Base-by-base conservation (phyloP, 2,113 vertebrate genomes). In the Aramus guarauna region DNA sequence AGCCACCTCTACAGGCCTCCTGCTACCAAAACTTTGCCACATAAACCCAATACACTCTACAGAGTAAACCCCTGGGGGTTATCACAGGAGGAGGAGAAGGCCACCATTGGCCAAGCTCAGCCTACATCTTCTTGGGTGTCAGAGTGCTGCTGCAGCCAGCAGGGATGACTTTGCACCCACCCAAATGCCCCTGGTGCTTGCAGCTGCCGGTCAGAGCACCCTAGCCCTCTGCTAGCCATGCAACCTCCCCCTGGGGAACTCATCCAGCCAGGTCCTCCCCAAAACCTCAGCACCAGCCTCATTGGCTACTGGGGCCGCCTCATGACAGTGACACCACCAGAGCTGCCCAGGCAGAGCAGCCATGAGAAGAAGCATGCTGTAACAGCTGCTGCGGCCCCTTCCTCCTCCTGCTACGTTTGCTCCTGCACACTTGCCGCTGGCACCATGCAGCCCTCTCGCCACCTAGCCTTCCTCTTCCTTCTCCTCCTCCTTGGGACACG, bases 291-390 rank as follows among this genome's bases (percentile, higher is more conserved):
- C 72, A 48, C 22, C 10, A 47, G n/a, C 15, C 26, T 52, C 47
- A 79, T 74, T 79, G 86, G 67, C 45, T 84, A 4, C 29, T 1
- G 2, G 15, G 15, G 26, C 18, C 2, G 1, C 52, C 43, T 32
- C 15, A 14, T 26, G 41, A 56, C 41, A 17, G 6, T 24, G 15
- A 2, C 15, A 34, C 12, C 1, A 1, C 5, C 8, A 36, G 32
- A 21, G 36, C 32, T 58, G 10, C 36, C 8, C 23, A 18, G 27
- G 18, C 23, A 48, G 26, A 45, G 34, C 45, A 60, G 26, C 56
- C 58, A 66, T 8, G 5, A 16, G 22, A 27, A 47, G 58, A 79
- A 60, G 29, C 2, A 9, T 16, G 18, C 6, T 1, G 34, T 43
- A 56, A 55, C 17, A 0, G 30, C n/a, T 62, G 5, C 8, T 0